phyloP scores from a whole-genome alignment of 1,140 invertebrate species.

The Drosophila funebris region DNA sequence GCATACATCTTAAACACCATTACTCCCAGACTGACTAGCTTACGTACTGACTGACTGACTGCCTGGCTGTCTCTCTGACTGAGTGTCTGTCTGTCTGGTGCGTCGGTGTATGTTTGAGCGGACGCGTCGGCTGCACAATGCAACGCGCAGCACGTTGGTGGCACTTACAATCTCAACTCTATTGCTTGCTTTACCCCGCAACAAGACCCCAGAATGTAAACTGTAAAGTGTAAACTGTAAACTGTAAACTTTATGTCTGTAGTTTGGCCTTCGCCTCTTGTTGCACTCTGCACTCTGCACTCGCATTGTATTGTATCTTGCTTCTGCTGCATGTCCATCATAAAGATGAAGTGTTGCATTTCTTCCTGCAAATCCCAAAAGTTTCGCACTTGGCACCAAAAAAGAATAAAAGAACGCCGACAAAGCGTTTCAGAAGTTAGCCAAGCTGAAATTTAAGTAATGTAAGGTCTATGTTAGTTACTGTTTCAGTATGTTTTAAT shows the following conservation, averaged over 20 bases:
- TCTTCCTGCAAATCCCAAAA: constrained; percentile 23
- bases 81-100: constrained; percentile 21
- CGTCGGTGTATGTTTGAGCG: constrained; percentile 45
- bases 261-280: constrained; percentile 40
- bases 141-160: constrained; percentile 18
- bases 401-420: not conserved
- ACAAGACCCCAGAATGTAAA: constrained; percentile 52
- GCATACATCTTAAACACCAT: constrained; percentile 50
- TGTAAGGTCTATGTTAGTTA: constrained; percentile 37
- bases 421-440: constrained; percentile 5
- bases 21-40: not conserved
- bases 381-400: not conserved
- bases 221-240: constrained; percentile 60
- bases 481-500: constrained; percentile 61
- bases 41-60: constrained; percentile 20
- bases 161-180: constrained; percentile 36
- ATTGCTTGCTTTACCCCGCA: constrained; percentile 19
- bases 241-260: constrained; percentile 71
- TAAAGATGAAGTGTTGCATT: constrained; percentile 35
- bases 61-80: not conserved
- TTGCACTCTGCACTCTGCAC: constrained; percentile 23
- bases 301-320: constrained; percentile 23
- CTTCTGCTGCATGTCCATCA: constrained; percentile 19
- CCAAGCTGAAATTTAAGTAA: constrained; percentile 66
- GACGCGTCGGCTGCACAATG: constrained; percentile 43